Evolutionary conservation across 1,140 invertebrate species (phyloP), one percentile per base, ranked within the genome.

Genomic region (Scaptomyza montana): DNA sequence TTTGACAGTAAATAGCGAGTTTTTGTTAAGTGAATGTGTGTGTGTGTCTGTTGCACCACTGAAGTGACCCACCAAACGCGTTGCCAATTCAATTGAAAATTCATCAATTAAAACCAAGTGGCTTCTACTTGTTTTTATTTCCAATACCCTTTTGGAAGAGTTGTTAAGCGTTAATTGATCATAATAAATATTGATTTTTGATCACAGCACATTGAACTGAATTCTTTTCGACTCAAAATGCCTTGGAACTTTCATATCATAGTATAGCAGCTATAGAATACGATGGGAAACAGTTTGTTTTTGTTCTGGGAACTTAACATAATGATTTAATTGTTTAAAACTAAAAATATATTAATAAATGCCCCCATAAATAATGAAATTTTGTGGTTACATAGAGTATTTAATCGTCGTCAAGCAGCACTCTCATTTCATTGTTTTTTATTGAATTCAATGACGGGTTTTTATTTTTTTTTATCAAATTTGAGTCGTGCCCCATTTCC

Each of bases 391-490:
- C 8, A 10, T 2, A 36, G 55, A 7, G 55, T 59, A 45, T 47
- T 19, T 47, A 4, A 12, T 7, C 9, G 30, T 30, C 56, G 41
- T 28, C 54, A n/a, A 0, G 0, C 12, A 12, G 12, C 19, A 28
- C 12, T 28, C 10, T 6, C n/a, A 47, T 50, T 46, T 55, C 39
- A 53, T 30, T 57, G 12, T 66, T 50, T 70, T 77, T 61, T 60
- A 82, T 87, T 87, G 67, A 78, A 57, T 74, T 78, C 71, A 86
- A 89, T 86, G 87, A 62, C 56, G 47, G 41, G 47, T 36, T 36
- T 36, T 36, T 36, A 2, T 36, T 36, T 9, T 36, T 36, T 9
- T 36, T 19, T 55, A 47, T 57, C 56, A 25, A 47, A 28, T n/a
- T 45, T 41, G 41, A 53, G 25, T 49, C 36, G 51, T 49, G 55